These are phyloP conservation scores for Xiphophorus birchmanni DNA, from an alignment of 2,797 vertebrate species.

Conservation along the genomic window DNA sequence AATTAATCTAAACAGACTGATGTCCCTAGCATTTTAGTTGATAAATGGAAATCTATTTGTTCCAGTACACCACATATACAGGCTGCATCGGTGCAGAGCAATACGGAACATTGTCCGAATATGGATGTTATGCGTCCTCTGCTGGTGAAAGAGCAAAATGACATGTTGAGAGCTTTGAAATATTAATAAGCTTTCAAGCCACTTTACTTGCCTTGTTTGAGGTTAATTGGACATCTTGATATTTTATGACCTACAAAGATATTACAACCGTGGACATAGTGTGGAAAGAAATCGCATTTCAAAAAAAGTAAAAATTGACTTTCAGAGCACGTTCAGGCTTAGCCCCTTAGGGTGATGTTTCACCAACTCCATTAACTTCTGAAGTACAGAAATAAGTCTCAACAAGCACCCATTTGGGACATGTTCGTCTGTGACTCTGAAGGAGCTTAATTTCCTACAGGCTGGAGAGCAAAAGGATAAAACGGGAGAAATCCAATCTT, in stretches of 20 bases:
- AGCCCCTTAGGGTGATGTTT: neutral
- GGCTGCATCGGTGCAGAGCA: neutral
- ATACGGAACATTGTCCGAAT: neutral
- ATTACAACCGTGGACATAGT: neutral
- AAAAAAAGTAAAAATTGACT: conserved; percentile 9
- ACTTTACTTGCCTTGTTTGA: neutral
- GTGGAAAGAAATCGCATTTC: conserved; percentile 6
- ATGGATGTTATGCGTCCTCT: conserved; percentile 52
- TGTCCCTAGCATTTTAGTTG: conserved; percentile 13
- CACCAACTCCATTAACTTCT: conserved; percentile 28
- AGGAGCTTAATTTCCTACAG: conserved; percentile 16
- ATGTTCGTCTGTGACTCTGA: conserved; percentile 20
- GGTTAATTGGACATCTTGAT: neutral
- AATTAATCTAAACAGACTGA: conserved; percentile 10
- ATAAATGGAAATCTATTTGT: conserved; percentile 11
- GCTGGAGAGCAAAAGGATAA: conserved; percentile 21
- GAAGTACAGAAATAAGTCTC: conserved; percentile 24
- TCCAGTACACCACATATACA: neutral
- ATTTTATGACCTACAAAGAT: neutral
- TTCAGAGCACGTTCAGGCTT: neutral
- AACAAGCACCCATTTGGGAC: conserved; percentile 19
- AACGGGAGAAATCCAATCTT: conserved; percentile 9
- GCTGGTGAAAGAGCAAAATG: conserved; percentile 51
- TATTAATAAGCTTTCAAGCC: conserved; percentile 2
- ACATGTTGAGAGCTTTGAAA: neutral